These are phyloP conservation scores for Stratiomys singularior DNA, from an alignment of 2,888 invertebrate species.

Conservation along the genomic window DNA sequence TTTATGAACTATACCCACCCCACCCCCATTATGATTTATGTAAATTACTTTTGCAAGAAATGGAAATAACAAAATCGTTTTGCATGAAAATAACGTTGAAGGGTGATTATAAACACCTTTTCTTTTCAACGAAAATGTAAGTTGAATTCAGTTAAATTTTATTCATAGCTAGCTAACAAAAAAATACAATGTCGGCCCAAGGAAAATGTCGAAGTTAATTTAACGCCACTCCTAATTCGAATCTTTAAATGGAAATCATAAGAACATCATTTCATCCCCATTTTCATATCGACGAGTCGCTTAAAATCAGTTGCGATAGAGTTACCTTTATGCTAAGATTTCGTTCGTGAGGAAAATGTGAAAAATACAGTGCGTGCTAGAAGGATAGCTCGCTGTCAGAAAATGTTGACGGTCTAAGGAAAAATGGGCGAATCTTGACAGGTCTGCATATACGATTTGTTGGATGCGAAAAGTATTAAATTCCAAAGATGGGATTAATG, in stretches of 20 bases:
- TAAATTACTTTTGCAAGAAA: neutral
- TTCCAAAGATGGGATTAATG: no score
- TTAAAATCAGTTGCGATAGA: neutral
- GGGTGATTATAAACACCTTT: conserved; percentile 1
- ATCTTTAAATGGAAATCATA: conserved; percentile 45
- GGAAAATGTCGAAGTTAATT: conserved; percentile 41
- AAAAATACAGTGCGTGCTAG: neutral
- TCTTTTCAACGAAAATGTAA: neutral
- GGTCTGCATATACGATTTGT: no score
- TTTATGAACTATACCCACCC: no score
- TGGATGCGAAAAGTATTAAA: no score
- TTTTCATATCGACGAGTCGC: conserved; percentile 28
- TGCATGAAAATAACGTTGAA: neutral
- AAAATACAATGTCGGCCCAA: neutral
- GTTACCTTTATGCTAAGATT: conserved; percentile 1
- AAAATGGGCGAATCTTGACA: no score
- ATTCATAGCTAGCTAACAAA: conserved; percentile 13
- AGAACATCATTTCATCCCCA: conserved; percentile 18
- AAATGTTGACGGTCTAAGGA: neutral
- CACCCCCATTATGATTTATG: no score
- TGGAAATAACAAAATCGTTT: neutral
- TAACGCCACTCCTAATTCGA: conserved; percentile 44
- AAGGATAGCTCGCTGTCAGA: neutral
- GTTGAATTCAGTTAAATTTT: conserved; percentile 20
- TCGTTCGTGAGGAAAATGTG: neutral